Base-by-base conservation (phyloP, 2,113 vertebrate species). In the Gallinago undulata region DNA sequence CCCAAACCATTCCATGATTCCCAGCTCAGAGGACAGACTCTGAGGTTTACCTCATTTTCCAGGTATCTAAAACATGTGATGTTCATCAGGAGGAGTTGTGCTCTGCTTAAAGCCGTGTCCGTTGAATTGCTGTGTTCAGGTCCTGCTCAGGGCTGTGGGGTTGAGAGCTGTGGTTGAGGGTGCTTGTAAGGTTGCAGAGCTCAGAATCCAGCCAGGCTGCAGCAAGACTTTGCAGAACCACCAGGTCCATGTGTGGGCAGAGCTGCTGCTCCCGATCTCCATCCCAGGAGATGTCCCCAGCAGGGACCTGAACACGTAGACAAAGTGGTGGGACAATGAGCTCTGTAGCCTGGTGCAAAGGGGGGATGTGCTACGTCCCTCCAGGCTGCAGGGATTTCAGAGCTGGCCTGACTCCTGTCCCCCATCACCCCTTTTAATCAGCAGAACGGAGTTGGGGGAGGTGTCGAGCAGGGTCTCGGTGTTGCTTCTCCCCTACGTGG, bases 401-500 rank as follows among this genome's bases (percentile, higher is more conserved):
- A 64, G 60, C 48, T 39, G 45, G 28, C 2, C 5, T 25, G 13
- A 56, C 9, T 30, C 59, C 43, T 56, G 57, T 7, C 18, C 15
- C 30, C 16, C 2, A 1, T 22, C 13, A 6, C 41, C 37, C 24
- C 33, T 55, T 43, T 19, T 25, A 22, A 28, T 1, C 6, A 28
- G 39, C 31, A 48, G 45, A 12, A 9, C 4, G 9, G 63, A 15
- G 51, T 1, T 8, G 39, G 47, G 55, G 43, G n/a, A 24, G 48
- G 14, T 15, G 27, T 6, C 25, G 43, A 19, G 47, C 45, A 73
- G 41, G 30, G 31, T 39, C 18, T 25, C 6, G 2, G 13, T 2
- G 31, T 3, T 3, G 3, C 13, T 23, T 27, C 48, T 39, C 7
- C 18, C 21, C 14, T 5, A 0, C 0, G 0, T 6, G 9, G 11